Percentiles rank a stretch among this genome's conserved stretches.
phyloP scores from a whole-genome alignment of 1,140 invertebrate genomes.

The Drosophila lacteicornis region DNA sequence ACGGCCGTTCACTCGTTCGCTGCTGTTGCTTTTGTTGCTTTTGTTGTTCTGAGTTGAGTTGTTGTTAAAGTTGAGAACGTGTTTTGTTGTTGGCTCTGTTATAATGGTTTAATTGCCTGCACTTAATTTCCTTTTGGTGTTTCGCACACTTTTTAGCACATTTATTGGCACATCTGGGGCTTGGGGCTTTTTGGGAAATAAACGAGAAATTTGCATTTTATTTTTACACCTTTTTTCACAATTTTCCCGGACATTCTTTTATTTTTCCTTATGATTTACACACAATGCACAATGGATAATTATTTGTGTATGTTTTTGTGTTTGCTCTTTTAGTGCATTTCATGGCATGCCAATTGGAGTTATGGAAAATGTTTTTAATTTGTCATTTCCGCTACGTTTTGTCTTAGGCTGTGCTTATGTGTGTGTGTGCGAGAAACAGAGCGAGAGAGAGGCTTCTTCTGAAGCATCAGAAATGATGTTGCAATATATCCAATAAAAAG shows the following conservation, averaged over 20 bases:
- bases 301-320: slow-evolving; percentile 13
- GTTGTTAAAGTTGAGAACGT: slow-evolving; percentile 52
- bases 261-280: slow-evolving; percentile 8
- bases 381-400: slow-evolving; percentile 66
- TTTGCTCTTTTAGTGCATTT: slow-evolving; percentile 48
- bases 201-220: slow-evolving; percentile 20
- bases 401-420: slow-evolving; percentile 25
- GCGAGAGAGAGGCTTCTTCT: slow-evolving; percentile 20
- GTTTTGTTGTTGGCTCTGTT: slow-evolving; percentile 49
- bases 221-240: slow-evolving; percentile 16
- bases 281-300: slow-evolving; percentile 19
- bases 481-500: slow-evolving; percentile 40
- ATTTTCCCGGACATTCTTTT: neutral
- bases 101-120: slow-evolving; percentile 59
- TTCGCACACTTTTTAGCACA: slow-evolving; percentile 41
- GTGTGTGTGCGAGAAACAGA: slow-evolving; percentile 11
- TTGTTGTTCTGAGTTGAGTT: slow-evolving; percentile 30
- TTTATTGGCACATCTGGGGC: slow-evolving; percentile 43
- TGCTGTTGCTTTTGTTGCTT: slow-evolving; percentile 41
- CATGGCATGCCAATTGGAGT: slow-evolving; percentile 62
- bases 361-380: slow-evolving; percentile 70
- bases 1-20: slow-evolving; percentile 61
- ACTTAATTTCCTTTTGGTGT: slow-evolving; percentile 39
- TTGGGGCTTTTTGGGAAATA: slow-evolving; percentile 5
- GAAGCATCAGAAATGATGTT: slow-evolving; percentile 41